Evolutionary conservation across 2,888 invertebrate species (phyloP).

Genomic region (Acanthosepion esculentum): DNA sequence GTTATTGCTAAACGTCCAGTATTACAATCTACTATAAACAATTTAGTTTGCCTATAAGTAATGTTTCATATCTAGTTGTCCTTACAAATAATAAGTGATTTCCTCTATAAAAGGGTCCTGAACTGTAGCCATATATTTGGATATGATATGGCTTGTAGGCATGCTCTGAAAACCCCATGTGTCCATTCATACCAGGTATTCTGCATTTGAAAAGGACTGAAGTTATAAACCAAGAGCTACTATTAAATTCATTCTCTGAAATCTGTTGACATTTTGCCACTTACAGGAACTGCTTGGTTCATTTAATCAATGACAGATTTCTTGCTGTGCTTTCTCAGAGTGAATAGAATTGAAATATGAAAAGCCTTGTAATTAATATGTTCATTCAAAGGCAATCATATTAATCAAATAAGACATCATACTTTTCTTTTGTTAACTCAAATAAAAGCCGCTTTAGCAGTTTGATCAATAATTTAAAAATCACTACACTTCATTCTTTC

Average conservation of each 20-base stretch:
- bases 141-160: not conserved
- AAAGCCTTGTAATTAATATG: not conserved
- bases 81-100: not conserved
- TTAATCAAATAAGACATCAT: too few relatives aligned
- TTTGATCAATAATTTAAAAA: too few relatives aligned
- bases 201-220: not conserved
- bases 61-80: not conserved
- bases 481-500: too few relatives aligned
- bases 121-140: not conserved
- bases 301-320: not conserved
- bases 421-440: too few relatives aligned
- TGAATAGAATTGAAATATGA: not conserved
- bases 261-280: not conserved
- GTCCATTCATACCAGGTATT: not conserved
- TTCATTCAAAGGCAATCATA: too few relatives aligned
- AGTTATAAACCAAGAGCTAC: not conserved
- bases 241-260: not conserved
- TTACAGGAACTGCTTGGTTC: not conserved
- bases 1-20: too few relatives aligned
- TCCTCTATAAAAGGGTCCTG: not conserved
- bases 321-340: not conserved
- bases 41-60: too few relatives aligned
- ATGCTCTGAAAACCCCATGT: not conserved
- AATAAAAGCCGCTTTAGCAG: too few relatives aligned
- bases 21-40: too few relatives aligned